phyloP scores from a whole-genome alignment of 1,140 invertebrate species.

The Papilio polytes region DNA sequence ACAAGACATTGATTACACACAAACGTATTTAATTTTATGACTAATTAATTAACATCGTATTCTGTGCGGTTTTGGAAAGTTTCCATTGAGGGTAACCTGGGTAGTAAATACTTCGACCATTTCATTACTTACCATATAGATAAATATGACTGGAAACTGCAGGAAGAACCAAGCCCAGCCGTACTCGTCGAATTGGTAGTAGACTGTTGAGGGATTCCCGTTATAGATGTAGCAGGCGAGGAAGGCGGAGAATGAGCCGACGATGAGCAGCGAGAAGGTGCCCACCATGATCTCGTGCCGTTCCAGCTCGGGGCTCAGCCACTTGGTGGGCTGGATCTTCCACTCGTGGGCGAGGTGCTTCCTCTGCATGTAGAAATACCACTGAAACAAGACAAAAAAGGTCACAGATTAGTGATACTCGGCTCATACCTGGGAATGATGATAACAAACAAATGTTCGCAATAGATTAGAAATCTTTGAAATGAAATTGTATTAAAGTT shows the following conservation, averaged over 20 bases:
- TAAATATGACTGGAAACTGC: slow-evolving; percentile 87
- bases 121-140: slow-evolving; percentile 83
- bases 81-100: no score
- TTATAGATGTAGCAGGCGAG: slow-evolving; percentile 88
- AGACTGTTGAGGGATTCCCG: slow-evolving; percentile 87
- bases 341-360: slow-evolving; percentile 86
- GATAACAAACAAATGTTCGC: no score
- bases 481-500: no score
- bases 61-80: no score
- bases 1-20: neutral
- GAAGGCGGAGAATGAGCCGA: slow-evolving; percentile 83
- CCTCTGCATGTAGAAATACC: slow-evolving; percentile 88
- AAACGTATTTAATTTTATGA: neutral
- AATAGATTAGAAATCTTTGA: no score
- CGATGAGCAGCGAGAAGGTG: slow-evolving; percentile 84
- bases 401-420: no score
- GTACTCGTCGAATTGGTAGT: slow-evolving; percentile 86
- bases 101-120: no score
- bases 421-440: no score
- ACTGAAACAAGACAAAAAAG: slow-evolving; percentile 85
- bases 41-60: no score
- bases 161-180: slow-evolving; percentile 87
- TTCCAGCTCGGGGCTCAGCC: slow-evolving; percentile 87
- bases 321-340: slow-evolving; percentile 90
- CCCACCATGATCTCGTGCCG: slow-evolving; percentile 88